phyloP scores from a whole-genome alignment of 2,888 invertebrate genomes.

The Nomada ferruginata region DNA sequence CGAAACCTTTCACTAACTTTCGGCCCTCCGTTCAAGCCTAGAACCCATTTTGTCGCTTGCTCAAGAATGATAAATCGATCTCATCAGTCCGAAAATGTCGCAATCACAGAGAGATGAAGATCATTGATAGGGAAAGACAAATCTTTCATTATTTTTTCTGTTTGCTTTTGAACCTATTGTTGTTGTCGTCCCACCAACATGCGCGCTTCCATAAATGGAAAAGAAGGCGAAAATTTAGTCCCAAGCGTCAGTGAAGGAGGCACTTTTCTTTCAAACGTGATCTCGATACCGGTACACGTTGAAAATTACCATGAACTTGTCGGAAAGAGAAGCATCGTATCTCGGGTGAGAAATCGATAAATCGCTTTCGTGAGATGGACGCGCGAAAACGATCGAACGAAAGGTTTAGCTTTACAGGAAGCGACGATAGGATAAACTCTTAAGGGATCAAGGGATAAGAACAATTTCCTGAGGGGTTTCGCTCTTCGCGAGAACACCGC shows the following conservation, averaged over 20 bases:
- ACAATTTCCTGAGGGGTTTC: constrained; percentile 75
- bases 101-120: constrained; percentile 11
- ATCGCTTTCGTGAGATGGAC: constrained; percentile 47
- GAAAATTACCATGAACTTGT: constrained; percentile 41
- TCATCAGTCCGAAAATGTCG: neutral
- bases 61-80: neutral
- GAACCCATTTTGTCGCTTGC: neutral
- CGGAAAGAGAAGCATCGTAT: constrained; percentile 1
- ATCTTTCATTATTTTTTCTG: constrained; percentile 8
- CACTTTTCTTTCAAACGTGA: neutral
- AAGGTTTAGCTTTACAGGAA: constrained; percentile 63
- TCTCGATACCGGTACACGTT: constrained; percentile 3
- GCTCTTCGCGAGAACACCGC: constrained; percentile 58
- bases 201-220: neutral
- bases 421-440: constrained; percentile 75
- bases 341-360: constrained; percentile 51
- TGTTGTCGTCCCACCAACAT: neutral
- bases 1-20: neutral
- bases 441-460: constrained; percentile 76
- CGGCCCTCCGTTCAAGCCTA: neutral
- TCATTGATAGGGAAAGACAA: constrained; percentile 35
- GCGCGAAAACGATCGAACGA: constrained; percentile 48
- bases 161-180: constrained; percentile 11
- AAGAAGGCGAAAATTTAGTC: constrained; percentile 12
- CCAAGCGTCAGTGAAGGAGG: constrained; percentile 10